These are phyloP conservation scores for Ailuropoda melanoleuca DNA, from an alignment of 2,113 vertebrate species.

Conservation along the genomic window DNA sequence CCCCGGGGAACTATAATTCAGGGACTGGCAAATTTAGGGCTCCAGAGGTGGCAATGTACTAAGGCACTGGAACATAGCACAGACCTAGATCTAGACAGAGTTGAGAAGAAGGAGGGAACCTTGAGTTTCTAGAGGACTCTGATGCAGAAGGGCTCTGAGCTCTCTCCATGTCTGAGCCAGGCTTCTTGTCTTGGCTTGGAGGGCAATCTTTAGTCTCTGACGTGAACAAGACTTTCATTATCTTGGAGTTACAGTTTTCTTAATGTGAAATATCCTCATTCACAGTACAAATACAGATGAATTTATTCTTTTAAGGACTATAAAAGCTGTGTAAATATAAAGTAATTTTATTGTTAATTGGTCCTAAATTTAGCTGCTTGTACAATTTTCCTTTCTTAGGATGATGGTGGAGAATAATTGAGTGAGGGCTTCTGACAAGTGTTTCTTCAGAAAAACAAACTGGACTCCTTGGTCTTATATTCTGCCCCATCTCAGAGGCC, in stretches of 20 bases:
- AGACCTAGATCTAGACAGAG: neutral
- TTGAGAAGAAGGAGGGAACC: neutral
- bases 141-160: neutral
- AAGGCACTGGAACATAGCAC: neutral
- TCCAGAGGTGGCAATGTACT: neutral
- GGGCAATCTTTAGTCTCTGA: neutral
- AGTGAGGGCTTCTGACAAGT: neutral
- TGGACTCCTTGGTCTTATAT: neutral
- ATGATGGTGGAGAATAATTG: neutral
- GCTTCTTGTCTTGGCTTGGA: neutral
- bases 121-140: neutral
- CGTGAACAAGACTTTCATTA: neutral
- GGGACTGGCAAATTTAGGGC: neutral
- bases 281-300: neutral
- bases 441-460: neutral
- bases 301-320: neutral
- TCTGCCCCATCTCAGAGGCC: neutral
- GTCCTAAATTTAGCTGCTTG: neutral
- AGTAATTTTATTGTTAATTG: neutral
- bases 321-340: neutral
- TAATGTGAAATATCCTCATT: neutral
- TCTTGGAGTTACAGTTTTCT: neutral
- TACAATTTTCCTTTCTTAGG: neutral
- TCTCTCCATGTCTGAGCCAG: no score
- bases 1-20: no score